Evolutionary conservation across 2,113 vertebrate genomes (phyloP), one percentile per base, ranked within the genome.

Genomic region (Seriola rivoliana): DNA sequence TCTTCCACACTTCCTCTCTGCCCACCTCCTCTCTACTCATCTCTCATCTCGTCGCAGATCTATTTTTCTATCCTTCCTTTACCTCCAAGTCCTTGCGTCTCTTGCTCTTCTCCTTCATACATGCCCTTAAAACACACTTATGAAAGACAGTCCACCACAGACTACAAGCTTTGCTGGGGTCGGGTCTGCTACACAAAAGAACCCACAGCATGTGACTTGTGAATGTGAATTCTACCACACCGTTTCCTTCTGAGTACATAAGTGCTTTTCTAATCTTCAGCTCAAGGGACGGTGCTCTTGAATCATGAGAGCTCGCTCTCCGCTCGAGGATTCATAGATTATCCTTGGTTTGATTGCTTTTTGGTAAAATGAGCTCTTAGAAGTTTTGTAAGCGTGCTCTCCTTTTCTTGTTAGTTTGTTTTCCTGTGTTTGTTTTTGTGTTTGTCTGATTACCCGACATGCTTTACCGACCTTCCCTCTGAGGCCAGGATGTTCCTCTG

Each of bases 1-100:
- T 76, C 72, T 50, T 70, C 72, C 55, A 44, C 6, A n/a, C 19
- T 70, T 70, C 68, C 68, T 69, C 13, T n/a, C 4, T 29, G 14
- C 4, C 36, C 34, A 32, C 32, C 13, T 67, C 68, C 58, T 62
- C n/a, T 54, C 21, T 36, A 48, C 48, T 65, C 75, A 12, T 58
- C 23, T 40, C 64, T 70, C 57, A 48, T 13, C 54, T 36, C 44
- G 19, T 44, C 32, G 32, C 0, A 36, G 8, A 54, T 75, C 14
- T 44, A 21, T 23, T 32, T 16, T 25, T 57, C 8, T 64, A 0
- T 59, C 34, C 21, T 48, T 46, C n/a, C 40, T 78, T 54, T 60
- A 54, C 2, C 16, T 46, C 10, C n/a, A 17, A 34, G 8, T 44
- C 16, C 50, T 42, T 13, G 19, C 8, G 3, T 19, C 5, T 19